These are phyloP conservation scores for Trissolcus japonicus DNA, from an alignment of 2,888 invertebrate species.

Conservation along the genomic window DNA sequence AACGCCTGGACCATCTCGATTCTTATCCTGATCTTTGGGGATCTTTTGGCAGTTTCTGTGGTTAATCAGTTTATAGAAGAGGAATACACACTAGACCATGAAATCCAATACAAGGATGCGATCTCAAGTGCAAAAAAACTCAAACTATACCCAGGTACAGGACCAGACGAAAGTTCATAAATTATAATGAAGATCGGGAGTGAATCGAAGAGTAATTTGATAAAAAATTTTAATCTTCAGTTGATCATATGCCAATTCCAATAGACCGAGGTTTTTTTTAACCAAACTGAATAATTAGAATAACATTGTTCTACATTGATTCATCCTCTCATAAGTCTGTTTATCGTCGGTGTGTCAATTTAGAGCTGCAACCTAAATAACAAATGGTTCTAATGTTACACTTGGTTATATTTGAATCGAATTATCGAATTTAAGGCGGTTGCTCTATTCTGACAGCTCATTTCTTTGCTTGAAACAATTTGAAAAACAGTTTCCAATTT, in stretches of 20 bases:
- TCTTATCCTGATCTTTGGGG: conserved; percentile 61
- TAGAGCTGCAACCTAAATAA: conserved; percentile 31
- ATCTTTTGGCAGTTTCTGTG: conserved; percentile 66
- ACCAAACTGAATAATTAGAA: conserved; percentile 39
- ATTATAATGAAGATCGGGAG: background rate
- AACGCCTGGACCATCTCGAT: conserved; percentile 61
- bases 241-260: background rate
- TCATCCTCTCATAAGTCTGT: conserved; percentile 34
- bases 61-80: conserved; percentile 75
- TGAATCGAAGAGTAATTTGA: too few relatives aligned
- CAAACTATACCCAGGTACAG: conserved; percentile 76
- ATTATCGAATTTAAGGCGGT: conserved; percentile 29
- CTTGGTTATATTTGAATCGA: conserved; percentile 20
- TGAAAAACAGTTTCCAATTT: too few relatives aligned
- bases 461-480: background rate
- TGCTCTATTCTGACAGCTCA: conserved; percentile 7
- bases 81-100: conserved; percentile 82
- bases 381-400: conserved; percentile 27
- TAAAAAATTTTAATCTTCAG: too few relatives aligned
- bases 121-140: conserved; percentile 78
- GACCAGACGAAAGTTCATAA: background rate
- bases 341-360: conserved; percentile 40
- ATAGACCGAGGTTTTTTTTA: conserved; percentile 2
- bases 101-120: conserved; percentile 80
- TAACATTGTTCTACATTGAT: conserved; percentile 47